Evolutionary conservation across 2,797 vertebrate species (phyloP), one percentile per base, ranked within the genome.

Genomic region (Parotocinclus haroldoi): DNA sequence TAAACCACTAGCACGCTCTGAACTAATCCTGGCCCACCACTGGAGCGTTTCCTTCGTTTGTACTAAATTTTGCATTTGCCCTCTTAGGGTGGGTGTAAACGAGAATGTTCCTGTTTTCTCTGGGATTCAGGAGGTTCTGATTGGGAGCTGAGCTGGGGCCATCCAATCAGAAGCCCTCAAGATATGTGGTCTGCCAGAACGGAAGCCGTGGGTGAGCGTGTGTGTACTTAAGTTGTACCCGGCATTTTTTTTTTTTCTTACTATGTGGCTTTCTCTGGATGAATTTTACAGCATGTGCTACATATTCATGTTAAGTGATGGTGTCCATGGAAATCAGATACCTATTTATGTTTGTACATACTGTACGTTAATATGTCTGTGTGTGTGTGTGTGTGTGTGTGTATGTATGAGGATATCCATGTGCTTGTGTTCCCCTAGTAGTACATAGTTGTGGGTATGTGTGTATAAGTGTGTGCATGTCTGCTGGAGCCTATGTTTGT

Each of bases 401-500:
- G 40, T 3, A 11, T 0, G 10, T 44, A 3, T 44, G 42, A 4
- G 42, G 12, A 44, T 27, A 44, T 10, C 9, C n/a, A n/a, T n/a
- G n/a, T n/a, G 12, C 42, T 44, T 2, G 9, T 44, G 42, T 27
- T 27, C 27, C 27, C 27, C 5, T 27, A 13, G 4, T 44, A 44
- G 12, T 10, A 11, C 51, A 45, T 61, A 27, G 6, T 36, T 48
- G 14, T 45, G 10, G 39, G 36, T 57, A 44, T 62, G 39, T 27
- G 44, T 50, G 10, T 72, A 40, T 74, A 65, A 74, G 52, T 37
- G 59, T 55, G 57, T 71, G 37, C 38, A 27, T 68, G 61, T 60
- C 27, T 64, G 57, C 38, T 37, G 62, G 55, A 11, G 18, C 50
- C 51, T 27, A 27, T 66, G 77, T 70, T 69, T 73, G 73, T 79